A percentile compares a stretch with the other conserved stretches of the same genome.
Conservation (phyloP, 2,113 vertebrate genomes). For the Pedionomus torquatus region DNA sequence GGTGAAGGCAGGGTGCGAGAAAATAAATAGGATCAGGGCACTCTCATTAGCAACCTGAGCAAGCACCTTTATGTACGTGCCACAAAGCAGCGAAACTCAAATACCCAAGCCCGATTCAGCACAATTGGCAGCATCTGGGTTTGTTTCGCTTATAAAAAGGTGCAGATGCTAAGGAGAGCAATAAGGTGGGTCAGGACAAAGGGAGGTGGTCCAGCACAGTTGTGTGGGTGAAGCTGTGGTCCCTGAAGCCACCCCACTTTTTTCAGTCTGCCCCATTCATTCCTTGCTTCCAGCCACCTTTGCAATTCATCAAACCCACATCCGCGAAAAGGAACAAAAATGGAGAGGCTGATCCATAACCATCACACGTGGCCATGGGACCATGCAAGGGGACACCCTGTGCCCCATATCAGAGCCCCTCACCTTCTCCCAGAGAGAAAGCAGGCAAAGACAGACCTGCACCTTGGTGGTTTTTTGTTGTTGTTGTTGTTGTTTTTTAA, state of each 20-base stretch:
- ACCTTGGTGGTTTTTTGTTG: not conserved
- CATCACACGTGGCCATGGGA: not conserved
- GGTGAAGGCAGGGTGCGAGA: not conserved
- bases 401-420: not conserved
- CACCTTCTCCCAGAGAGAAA: not conserved
- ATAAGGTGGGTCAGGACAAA: not conserved
- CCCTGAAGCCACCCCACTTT: not conserved
- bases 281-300: not conserved
- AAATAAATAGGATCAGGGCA: not conserved
- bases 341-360: rapidly evolving
- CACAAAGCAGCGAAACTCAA: not conserved
- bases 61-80: not conserved
- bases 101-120: not conserved
- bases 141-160: not conserved
- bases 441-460: not conserved
- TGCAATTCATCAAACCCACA: not conserved
- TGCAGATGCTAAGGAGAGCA: not conserved
- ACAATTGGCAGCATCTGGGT: not conserved
- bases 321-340: not conserved
- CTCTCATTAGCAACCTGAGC: not conserved
- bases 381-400: not conserved
- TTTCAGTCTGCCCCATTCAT: not conserved
- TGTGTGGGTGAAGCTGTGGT: not conserved
- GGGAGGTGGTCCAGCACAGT: not conserved
- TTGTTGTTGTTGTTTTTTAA: too few species aligned